Evolutionary conservation across 2,888 invertebrate species (phyloP).

Genomic region (Didymodactylos carnosus): DNA sequence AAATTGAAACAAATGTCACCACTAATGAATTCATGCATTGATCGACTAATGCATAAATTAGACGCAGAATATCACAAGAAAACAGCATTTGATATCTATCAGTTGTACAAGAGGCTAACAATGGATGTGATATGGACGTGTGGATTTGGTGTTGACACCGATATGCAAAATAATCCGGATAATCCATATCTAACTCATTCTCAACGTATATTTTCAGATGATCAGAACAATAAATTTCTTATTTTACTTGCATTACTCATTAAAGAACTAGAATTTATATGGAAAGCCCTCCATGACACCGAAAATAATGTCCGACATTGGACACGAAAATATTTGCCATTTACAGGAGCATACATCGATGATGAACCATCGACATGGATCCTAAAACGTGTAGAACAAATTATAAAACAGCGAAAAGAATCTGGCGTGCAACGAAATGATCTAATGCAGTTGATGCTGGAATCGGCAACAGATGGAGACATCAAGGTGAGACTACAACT

Average conservation of each 20-base stretch:
- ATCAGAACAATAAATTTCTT: background rate
- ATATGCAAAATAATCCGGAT: constrained; percentile 3
- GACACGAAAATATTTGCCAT: background rate
- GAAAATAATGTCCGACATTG: background rate
- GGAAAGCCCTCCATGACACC: background rate
- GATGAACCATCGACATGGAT: background rate
- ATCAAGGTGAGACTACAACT: too few relatives aligned
- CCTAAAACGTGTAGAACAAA: too few relatives aligned
- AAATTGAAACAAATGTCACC: background rate
- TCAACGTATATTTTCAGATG: background rate
- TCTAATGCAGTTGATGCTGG: background rate
- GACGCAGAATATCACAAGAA: background rate
- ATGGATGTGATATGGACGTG: constrained; percentile 10
- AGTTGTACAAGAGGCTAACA: constrained; percentile 2
- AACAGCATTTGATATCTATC: background rate
- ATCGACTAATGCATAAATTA: background rate
- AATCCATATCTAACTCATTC: constrained; percentile 1
- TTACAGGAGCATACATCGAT: background rate
- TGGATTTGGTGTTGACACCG: constrained; percentile 4
- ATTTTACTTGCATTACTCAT: background rate
- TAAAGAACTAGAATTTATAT: background rate
- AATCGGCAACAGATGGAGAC: background rate
- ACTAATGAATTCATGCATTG: background rate
- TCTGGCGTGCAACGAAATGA: too few relatives aligned
- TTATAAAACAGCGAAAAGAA: too few relatives aligned